These are phyloP conservation scores for Neosilurus hyrtlii DNA, from an alignment of 2,797 vertebrate species.

Conservation along the genomic window DNA sequence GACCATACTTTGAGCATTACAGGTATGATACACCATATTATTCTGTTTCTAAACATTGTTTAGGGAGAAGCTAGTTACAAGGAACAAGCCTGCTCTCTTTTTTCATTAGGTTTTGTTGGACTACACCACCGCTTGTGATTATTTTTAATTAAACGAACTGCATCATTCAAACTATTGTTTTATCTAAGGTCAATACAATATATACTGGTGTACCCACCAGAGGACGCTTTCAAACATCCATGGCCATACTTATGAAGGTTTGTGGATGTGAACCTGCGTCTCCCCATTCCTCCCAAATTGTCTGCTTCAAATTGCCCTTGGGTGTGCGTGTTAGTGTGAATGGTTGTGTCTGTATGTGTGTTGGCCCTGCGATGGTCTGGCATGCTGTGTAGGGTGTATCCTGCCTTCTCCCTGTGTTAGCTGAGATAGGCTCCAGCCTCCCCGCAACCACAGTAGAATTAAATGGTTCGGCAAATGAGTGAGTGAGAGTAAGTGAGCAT, in stretches of 20 bases:
- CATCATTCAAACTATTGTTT: background rate
- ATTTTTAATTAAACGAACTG: background rate
- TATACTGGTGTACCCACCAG: background rate
- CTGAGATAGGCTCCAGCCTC: too few relatives aligned
- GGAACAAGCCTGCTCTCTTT: background rate
- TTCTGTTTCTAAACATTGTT: slow-evolving; percentile 32
- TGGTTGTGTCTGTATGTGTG: too few relatives aligned
- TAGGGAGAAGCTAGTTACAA: background rate
- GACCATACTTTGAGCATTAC: slow-evolving; percentile 47
- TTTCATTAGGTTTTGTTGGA: background rate
- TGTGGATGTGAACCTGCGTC: background rate
- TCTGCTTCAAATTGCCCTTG: too few relatives aligned
- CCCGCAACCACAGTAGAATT: too few relatives aligned
- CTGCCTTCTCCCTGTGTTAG: too few relatives aligned
- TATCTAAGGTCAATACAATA: background rate
- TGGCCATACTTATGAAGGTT: background rate
- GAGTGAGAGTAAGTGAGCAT: background rate
- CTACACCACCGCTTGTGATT: background rate
- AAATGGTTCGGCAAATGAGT: too few relatives aligned
- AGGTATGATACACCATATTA: slow-evolving; percentile 66
- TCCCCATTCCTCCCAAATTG: too few relatives aligned
- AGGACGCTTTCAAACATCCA: background rate
- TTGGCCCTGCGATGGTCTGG: too few relatives aligned
- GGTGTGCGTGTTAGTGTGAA: too few relatives aligned
- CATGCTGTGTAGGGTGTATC: too few relatives aligned